These are phyloP conservation scores for Tarsius wallacei DNA, from an alignment of 2,797 vertebrate genomes.

Conservation along the genomic window DNA sequence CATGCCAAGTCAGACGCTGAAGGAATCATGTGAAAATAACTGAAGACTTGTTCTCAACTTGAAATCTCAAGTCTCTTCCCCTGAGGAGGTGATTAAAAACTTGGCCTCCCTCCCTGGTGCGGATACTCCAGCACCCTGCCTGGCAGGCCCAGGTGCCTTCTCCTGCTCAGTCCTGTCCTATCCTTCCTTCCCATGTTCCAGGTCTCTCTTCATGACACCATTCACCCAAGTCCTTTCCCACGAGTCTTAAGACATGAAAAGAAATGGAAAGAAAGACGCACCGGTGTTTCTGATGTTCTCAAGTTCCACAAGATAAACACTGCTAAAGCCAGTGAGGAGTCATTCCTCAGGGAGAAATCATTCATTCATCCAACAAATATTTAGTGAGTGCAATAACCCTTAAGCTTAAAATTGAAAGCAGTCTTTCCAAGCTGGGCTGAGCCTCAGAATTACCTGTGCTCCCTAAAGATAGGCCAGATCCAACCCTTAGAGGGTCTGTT, in stretches of 20 bases:
- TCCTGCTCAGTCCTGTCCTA: not conserved
- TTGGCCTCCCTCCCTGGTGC: not conserved
- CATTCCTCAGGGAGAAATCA: not conserved
- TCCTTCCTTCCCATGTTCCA: not conserved
- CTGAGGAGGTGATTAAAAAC: constrained; percentile 60
- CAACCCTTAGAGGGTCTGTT: not conserved
- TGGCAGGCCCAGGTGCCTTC: not conserved
- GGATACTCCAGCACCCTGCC: not conserved
- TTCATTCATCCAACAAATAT: constrained; percentile 53
- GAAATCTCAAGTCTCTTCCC: constrained; percentile 46
- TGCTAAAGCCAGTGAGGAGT: not conserved
- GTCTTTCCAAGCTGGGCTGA: not conserved
- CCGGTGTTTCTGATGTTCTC: not conserved
- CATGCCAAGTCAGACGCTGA: constrained; percentile 70
- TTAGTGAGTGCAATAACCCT: not conserved
- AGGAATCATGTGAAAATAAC: constrained; percentile 61
- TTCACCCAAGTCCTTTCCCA: constrained; percentile 42
- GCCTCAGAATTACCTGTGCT: not conserved
- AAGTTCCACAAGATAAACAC: constrained; percentile 39
- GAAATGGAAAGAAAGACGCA: not conserved
- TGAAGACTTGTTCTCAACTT: constrained; percentile 59
- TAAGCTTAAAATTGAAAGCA: not conserved
- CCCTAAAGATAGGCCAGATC: not conserved
- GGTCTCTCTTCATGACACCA: not conserved
- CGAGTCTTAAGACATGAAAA: not conserved